A percentile compares a stretch with the other conserved stretches of the same genome.
phyloP scores from a whole-genome alignment of 2,113 vertebrate genomes.

The Mesembrinibis cayennensis region DNA sequence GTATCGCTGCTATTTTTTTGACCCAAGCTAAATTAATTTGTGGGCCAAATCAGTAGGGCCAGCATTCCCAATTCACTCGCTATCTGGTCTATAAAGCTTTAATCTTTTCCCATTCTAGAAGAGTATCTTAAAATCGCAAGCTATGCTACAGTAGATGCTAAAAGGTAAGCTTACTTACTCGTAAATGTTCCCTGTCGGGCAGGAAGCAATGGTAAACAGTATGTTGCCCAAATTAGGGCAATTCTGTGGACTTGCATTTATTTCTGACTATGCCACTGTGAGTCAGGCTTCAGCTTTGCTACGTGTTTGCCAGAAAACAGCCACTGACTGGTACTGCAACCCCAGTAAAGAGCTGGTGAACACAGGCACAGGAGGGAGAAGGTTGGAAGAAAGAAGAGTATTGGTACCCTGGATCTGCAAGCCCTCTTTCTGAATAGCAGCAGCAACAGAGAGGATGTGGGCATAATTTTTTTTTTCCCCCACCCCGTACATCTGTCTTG shows the following conservation, averaged over 20 bases:
- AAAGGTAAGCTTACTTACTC: neutral
- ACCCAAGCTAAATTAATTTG: neutral
- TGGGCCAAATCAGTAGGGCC: neutral
- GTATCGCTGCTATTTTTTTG: neutral
- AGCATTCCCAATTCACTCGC: accelerated
- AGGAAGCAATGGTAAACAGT: neutral
- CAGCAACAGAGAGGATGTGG: neutral
- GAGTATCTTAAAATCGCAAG: neutral
- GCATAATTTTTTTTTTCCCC: too few species aligned
- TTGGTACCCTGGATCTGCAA: neutral
- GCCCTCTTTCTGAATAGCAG: neutral
- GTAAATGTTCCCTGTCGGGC: neutral
- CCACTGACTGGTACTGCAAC: neutral
- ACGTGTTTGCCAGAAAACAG: neutral
- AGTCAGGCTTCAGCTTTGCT: conserved; percentile 55
- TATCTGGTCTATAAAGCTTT: neutral
- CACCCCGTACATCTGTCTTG: neutral
- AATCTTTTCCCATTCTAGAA: neutral
- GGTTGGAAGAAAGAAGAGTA: neutral
- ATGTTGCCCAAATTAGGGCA: neutral
- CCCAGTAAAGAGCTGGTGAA: neutral
- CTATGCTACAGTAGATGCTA: neutral
- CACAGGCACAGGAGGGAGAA: neutral
- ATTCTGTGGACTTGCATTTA: neutral
- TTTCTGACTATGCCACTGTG: conserved; percentile 27